Evolutionary conservation across 2,797 vertebrate species (phyloP).

Genomic region (Sebastolobus alascanus): DNA sequence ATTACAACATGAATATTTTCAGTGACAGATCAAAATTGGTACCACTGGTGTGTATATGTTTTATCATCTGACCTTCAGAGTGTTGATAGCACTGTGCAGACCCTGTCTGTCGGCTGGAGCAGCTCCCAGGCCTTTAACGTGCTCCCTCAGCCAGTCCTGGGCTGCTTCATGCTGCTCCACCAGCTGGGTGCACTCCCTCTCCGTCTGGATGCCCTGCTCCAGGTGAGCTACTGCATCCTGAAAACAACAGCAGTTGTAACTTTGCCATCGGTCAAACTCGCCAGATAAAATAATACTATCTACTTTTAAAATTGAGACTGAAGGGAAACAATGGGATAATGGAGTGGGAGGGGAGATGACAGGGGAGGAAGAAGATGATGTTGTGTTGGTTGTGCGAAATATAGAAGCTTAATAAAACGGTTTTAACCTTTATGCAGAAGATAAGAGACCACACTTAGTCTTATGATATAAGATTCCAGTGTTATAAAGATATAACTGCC

Average conservation of each 20-base stretch:
- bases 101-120: conserved; percentile 68
- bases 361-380: background rate
- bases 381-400: background rate
- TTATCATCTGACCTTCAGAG: conserved; percentile 79
- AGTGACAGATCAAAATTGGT: background rate
- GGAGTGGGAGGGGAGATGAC: background rate
- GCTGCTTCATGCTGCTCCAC: conserved; percentile 85
- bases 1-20: background rate
- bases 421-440: background rate
- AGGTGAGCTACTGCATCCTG: conserved; percentile 69
- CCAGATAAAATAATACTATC: background rate
- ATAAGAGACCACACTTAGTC: background rate
- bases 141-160: conserved; percentile 86
- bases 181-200: conserved; percentile 83
- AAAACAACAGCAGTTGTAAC: background rate
- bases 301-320: background rate
- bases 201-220: conserved; percentile 78
- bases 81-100: conserved; percentile 79
- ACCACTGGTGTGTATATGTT: background rate
- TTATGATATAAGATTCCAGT: background rate
- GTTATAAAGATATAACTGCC: background rate
- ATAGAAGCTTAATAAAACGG: background rate
- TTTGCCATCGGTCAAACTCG: background rate
- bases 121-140: conserved; percentile 76
- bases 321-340: background rate